Conservation (phyloP, 2,888 invertebrate species). For the Oeneis ivallda region DNA sequence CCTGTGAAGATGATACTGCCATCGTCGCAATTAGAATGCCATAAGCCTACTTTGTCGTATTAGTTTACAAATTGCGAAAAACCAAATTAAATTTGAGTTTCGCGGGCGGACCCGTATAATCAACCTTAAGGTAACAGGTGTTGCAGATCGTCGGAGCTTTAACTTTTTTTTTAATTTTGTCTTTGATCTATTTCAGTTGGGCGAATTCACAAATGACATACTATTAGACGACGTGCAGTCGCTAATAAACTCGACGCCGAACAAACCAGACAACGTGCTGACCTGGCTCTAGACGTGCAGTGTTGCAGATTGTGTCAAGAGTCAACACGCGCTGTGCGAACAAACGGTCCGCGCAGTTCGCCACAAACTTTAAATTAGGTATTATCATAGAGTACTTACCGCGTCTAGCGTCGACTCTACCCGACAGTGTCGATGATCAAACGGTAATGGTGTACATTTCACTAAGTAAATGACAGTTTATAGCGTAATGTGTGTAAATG, state of each 20-base stretch:
- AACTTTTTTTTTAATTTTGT: neutral
- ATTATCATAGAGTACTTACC: slow-evolving; percentile 56
- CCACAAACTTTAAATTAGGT: slow-evolving; percentile 56
- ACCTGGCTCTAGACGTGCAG: slow-evolving; percentile 87
- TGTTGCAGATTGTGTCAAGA: neutral
- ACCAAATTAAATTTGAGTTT: too few relatives aligned
- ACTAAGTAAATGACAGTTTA: slow-evolving; percentile 68
- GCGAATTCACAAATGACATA: slow-evolving; percentile 93
- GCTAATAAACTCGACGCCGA: slow-evolving; percentile 92
- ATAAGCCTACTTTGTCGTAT: too few relatives aligned
- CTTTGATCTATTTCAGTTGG: slow-evolving; percentile 82
- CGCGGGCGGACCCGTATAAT: too few relatives aligned
- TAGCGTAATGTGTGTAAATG: slow-evolving; percentile 60
- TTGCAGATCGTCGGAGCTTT: too few relatives aligned
- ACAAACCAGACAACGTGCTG: slow-evolving; percentile 92
- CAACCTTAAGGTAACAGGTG: too few relatives aligned
- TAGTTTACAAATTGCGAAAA: too few relatives aligned
- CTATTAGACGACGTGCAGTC: slow-evolving; percentile 94
- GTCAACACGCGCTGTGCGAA: slow-evolving; percentile 1
- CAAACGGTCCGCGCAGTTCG: slow-evolving; percentile 39
- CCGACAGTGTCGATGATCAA: slow-evolving; percentile 53
- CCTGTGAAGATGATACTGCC: too few relatives aligned
- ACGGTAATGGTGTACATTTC: slow-evolving; percentile 72
- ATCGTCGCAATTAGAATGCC: too few relatives aligned
- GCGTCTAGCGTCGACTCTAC: slow-evolving; percentile 47